Conservation (phyloP, 2,888 invertebrate species). For the Dynastes maya region DNA sequence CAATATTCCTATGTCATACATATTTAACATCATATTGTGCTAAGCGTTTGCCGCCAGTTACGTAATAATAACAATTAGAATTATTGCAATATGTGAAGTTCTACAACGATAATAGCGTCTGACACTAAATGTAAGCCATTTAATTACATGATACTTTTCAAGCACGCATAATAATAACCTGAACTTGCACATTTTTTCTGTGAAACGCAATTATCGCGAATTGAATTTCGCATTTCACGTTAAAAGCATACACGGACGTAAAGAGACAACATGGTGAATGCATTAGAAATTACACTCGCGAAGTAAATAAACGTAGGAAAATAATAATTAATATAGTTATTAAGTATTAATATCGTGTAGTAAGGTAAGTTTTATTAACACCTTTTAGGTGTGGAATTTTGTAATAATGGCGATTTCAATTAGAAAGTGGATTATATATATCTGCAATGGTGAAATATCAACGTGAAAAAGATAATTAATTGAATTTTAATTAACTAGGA, state of each 20-base stretch:
- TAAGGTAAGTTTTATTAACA: conserved; percentile 25
- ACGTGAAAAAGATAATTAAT: conserved; percentile 3
- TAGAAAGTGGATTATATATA: conserved; percentile 13
- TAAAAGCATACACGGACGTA: neutral
- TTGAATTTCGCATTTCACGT: neutral
- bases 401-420: conserved; percentile 16
- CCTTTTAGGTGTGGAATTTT: conserved; percentile 14
- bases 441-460: conserved; percentile 9
- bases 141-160: neutral
- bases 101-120: neutral
- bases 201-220: neutral
- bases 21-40: conserved; percentile 12
- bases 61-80: conserved; percentile 10
- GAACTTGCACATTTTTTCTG: neutral
- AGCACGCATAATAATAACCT: neutral
- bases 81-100: neutral
- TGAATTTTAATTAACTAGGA: conserved; percentile 8
- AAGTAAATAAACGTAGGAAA: neutral
- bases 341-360: conserved; percentile 15
- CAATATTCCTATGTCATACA: conserved; percentile 19
- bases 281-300: neutral
- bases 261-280: neutral
- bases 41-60: neutral
- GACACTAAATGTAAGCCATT: neutral
- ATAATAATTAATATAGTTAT: conserved; percentile 16